Percentiles rank a stretch among this genome's conserved stretches.
These are phyloP conservation scores for Heliothis subflexa DNA, from an alignment of 1,140 invertebrate genomes.

Conservation along the genomic window DNA sequence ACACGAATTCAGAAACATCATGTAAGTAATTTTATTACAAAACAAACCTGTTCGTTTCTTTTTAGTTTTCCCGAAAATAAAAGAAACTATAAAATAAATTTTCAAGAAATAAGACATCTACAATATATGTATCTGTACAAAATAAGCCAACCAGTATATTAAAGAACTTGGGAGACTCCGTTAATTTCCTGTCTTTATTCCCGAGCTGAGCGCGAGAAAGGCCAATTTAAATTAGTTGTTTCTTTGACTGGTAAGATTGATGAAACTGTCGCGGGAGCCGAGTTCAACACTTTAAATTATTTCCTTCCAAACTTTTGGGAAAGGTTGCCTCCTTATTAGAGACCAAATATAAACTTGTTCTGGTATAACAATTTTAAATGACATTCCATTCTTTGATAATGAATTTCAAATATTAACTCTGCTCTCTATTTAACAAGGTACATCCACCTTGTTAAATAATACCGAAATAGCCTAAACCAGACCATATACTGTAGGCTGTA, in stretches of 20 bases:
- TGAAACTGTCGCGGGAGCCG: conserved; percentile 59
- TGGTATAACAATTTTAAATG: conserved; percentile 25
- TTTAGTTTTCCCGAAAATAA: neutral
- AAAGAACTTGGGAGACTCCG: conserved; percentile 45
- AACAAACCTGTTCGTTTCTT: neutral
- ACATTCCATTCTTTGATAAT: neutral
- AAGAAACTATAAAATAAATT: neutral
- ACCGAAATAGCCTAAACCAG: conserved; percentile 18
- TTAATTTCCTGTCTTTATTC: conserved; percentile 47
- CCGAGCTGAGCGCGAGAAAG: conserved; percentile 40
- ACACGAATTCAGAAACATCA: too few species aligned
- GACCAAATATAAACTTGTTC: conserved; percentile 31
- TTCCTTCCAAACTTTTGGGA: conserved; percentile 42
- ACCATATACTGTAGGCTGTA: neutral
- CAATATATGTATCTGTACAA: conserved; percentile 13
- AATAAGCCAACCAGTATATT: conserved; percentile 45
- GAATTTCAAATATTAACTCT: neutral
- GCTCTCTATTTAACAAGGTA: too few species aligned
- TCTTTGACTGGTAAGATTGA: conserved; percentile 61
- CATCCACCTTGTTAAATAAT: conserved; percentile 14
- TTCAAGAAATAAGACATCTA: neutral
- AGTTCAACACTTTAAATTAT: conserved; percentile 56
- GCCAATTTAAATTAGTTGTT: conserved; percentile 56
- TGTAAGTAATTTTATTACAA: too few species aligned
- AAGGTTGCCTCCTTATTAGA: conserved; percentile 37